Evolutionary conservation across 1,140 invertebrate species (phyloP).

Genomic region (Periplaneta americana): DNA sequence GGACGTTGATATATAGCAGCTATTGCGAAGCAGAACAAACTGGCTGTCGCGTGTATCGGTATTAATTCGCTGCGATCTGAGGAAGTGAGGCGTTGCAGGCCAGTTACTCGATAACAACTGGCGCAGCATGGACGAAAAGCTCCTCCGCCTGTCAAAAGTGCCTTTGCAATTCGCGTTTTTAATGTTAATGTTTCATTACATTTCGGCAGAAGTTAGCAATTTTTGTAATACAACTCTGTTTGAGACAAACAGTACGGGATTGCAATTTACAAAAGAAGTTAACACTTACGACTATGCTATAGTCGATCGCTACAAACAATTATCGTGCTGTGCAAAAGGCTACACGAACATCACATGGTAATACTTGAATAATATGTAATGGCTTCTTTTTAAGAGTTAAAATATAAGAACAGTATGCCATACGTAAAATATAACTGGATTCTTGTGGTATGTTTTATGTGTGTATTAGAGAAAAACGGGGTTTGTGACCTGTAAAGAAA

Average conservation of each 20-base stretch:
- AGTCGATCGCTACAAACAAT: conserved; percentile 60
- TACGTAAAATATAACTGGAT: too few relatives aligned
- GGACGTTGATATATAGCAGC: not conserved
- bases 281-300: conserved; percentile 57
- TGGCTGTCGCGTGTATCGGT: not conserved
- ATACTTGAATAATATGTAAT: too few relatives aligned
- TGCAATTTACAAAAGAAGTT: conserved; percentile 66
- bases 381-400: too few relatives aligned
- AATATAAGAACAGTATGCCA: too few relatives aligned
- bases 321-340: conserved; percentile 66
- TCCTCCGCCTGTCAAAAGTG: not conserved
- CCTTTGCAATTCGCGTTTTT: not conserved
- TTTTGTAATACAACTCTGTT: conserved; percentile 29
- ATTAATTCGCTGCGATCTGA: not conserved
- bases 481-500: too few relatives aligned
- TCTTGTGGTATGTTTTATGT: too few relatives aligned
- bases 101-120: not conserved
- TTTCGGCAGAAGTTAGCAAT: not conserved
- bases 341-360: conserved; percentile 72
- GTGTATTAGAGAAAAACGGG: too few relatives aligned
- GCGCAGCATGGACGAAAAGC: not conserved
- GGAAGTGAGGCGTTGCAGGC: not conserved
- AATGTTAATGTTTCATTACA: not conserved
- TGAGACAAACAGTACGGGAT: conserved; percentile 36
- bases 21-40: not conserved